Evolutionary conservation across 2,888 invertebrate genomes (phyloP), one percentile per base, ranked within the genome.

Genomic region (Myathropa florea): DNA sequence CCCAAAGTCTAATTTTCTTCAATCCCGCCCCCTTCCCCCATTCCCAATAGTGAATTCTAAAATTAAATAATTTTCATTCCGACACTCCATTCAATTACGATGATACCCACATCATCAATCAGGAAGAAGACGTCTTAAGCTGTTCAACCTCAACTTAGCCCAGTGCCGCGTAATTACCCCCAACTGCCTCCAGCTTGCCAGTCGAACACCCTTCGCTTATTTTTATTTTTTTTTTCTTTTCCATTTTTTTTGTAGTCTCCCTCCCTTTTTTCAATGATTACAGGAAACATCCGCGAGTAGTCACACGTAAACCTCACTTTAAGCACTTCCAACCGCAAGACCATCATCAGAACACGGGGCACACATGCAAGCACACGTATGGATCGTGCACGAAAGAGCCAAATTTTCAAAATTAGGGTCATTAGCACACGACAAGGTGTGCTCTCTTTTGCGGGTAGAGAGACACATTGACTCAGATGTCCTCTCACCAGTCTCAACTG

Each of bases 381-480:
- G 73, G 68, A 71, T 61, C 64, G 24, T 71, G 70, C 83, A 83
- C 83, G 79, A 63, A 78, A 78, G 59, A 79, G 64, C 28, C 73
- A 14, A 70, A 80, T 80, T 75, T 64, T 65, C 65, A 64, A 71
- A 80, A 84, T 70, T 70, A 65, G 70, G 80, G 83, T 84, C 83
- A 84, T 65, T 60, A 80, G 65, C 70, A 75, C 46, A 46, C 46
- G 46, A 46, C 46, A 46, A 18, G 18, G 18, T 7, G 6, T 46
- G 46, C 18, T 46, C 75, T 70, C 64, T 64, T 64, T 75, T 39
- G 14, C 77, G 70, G 75, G 57, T 64, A n/a, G n/a, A 39, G 59
- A 28, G 24, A 61, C 30, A 3, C 28, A 10, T n/a, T 30, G 30
- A 30, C 30, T 26, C 23, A 12, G 9, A 57, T 33, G 18, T 14